Evolutionary conservation across 2,113 vertebrate species (phyloP).

Genomic region (Sinocyclocheilus anophthalmus): DNA sequence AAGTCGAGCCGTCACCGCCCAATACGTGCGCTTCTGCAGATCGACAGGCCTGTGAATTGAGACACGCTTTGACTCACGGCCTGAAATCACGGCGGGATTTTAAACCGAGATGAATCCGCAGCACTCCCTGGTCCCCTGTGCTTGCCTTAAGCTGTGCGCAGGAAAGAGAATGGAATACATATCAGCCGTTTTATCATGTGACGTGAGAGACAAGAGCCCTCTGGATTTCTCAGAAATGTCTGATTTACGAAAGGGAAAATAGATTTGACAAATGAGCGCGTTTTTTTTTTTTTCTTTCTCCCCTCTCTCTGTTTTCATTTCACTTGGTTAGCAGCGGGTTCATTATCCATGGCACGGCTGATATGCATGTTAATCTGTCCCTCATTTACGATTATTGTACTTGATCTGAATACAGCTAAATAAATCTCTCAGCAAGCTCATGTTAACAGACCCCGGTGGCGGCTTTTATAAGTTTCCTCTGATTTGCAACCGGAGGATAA

Average conservation of each 20-base stretch:
- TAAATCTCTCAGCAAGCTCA: slow-evolving; percentile 57
- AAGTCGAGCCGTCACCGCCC: background rate
- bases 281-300: background rate
- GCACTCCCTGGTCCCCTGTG: slow-evolving; percentile 18
- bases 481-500: slow-evolving; percentile 45
- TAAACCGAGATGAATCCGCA: slow-evolving; percentile 5
- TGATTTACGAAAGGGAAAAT: slow-evolving; percentile 46
- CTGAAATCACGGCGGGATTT: background rate
- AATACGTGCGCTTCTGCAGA: background rate
- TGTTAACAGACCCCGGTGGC: slow-evolving; percentile 54
- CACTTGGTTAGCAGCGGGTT: background rate
- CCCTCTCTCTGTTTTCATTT: slow-evolving; percentile 8
- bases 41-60: slow-evolving; percentile 39
- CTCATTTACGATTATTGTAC: slow-evolving; percentile 51
- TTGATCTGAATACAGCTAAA: slow-evolving; percentile 54
- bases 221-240: slow-evolving; percentile 40
- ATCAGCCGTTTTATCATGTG: slow-evolving; percentile 41
- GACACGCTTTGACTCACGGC: background rate
- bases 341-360: slow-evolving; percentile 4
- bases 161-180: slow-evolving; percentile 47
- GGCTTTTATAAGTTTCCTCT: slow-evolving; percentile 51
- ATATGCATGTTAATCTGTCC: slow-evolving; percentile 33
- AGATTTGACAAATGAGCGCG: slow-evolving; percentile 42
- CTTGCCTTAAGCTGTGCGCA: slow-evolving; percentile 10
- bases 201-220: slow-evolving; percentile 8